phyloP scores from a whole-genome alignment of 1,140 invertebrate species.

The Neodiprion pinetum region DNA sequence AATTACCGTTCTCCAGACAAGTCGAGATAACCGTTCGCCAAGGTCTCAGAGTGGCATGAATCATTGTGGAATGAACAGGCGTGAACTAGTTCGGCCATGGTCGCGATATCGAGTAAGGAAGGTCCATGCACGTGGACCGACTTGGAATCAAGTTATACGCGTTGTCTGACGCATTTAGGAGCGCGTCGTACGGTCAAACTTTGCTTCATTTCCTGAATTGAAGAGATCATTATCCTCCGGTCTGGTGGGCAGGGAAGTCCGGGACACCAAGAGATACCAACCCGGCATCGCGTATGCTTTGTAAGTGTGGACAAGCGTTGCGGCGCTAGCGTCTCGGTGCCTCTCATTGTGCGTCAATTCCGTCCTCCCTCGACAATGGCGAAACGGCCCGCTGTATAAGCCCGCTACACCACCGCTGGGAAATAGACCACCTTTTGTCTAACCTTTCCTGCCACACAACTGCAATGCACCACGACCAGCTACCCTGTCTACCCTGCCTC shows the following conservation, averaged over 20 bases:
- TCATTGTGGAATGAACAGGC: too few relatives aligned
- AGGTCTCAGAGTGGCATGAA: too few relatives aligned
- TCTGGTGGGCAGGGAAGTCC: too few relatives aligned
- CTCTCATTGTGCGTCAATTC: neutral
- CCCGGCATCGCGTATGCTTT: too few relatives aligned
- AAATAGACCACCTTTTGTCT: conserved; percentile 7
- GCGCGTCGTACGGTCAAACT: neutral
- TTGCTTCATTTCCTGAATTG: conserved; percentile 7
- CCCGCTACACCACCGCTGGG: neutral
- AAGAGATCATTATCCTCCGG: neutral
- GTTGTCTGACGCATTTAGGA: too few relatives aligned
- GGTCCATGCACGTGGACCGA: too few relatives aligned
- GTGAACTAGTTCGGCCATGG: too few relatives aligned
- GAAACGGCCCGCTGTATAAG: neutral
- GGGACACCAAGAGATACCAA: too few relatives aligned
- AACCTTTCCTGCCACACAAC: neutral
- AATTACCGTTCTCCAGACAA: too few relatives aligned
- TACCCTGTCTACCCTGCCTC: neutral
- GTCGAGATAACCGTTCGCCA: too few relatives aligned
- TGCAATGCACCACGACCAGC: neutral
- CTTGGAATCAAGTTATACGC: too few relatives aligned
- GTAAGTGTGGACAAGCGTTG: neutral
- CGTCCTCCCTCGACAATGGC: neutral
- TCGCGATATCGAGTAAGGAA: too few relatives aligned
- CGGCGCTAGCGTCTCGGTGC: neutral